These are phyloP conservation scores for Scaptodrosophila latifasciaeformis DNA, from an alignment of 2,888 invertebrate genomes.

Conservation along the genomic window DNA sequence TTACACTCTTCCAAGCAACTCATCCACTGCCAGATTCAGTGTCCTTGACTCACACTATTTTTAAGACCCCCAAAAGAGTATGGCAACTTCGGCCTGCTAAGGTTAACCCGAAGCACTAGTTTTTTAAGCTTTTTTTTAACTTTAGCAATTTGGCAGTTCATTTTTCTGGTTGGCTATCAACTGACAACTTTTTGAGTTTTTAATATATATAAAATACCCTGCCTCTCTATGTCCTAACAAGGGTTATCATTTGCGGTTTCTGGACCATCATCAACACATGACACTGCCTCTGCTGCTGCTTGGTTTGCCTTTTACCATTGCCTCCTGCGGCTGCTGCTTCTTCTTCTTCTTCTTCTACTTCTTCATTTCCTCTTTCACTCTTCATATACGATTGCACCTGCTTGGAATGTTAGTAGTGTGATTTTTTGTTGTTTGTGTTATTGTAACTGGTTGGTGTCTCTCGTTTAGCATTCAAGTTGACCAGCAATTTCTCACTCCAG, in stretches of 20 bases:
- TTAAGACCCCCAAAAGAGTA: too few species aligned
- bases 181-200: conserved; percentile 39
- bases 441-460: conserved; percentile 11
- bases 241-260: conserved; percentile 41
- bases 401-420: conserved; percentile 3
- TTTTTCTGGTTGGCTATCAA: conserved; percentile 30
- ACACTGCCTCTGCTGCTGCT: background rate
- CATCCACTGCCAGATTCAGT: background rate
- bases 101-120: too few species aligned
- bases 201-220: conserved; percentile 18
- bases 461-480: conserved; percentile 48
- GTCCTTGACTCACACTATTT: background rate
- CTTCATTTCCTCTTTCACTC: conserved; percentile 6
- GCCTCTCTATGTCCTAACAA: conserved; percentile 17
- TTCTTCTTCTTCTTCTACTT: background rate
- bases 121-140: background rate
- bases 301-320: background rate
- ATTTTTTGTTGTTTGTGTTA: conserved; percentile 2
- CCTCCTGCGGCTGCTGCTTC: too few species aligned
- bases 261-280: background rate
- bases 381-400: too few species aligned
- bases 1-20: too few species aligned
- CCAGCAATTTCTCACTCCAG: conserved; percentile 27
- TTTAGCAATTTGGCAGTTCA: conserved; percentile 9
- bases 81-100: too few species aligned